phyloP scores from a whole-genome alignment of 2,113 vertebrate species.

The Dendropsophus ebraccatus region DNA sequence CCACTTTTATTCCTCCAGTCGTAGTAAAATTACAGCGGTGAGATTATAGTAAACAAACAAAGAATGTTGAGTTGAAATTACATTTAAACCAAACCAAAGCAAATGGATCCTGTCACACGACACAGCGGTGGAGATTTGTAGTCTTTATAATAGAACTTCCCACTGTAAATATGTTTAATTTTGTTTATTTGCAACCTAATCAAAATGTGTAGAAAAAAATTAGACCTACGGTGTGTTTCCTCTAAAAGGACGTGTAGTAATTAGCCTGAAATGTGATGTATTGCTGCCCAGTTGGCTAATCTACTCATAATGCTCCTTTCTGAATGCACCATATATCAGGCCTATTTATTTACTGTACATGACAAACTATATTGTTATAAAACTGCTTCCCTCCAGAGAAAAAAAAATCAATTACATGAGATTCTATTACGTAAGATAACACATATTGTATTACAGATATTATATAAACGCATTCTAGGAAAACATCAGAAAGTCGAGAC shows the following conservation, averaged over 20 bases:
- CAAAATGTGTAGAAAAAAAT: constrained; percentile 30
- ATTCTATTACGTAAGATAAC: constrained; percentile 12
- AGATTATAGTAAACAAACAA: constrained; percentile 43
- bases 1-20: constrained; percentile 25
- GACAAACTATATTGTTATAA: neutral
- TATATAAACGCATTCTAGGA: neutral
- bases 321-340: neutral
- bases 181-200: constrained; percentile 46
- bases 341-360: neutral
- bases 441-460: neutral
- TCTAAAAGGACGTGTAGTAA: neutral
- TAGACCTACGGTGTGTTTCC: neutral
- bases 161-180: constrained; percentile 10
- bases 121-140: constrained; percentile 34
- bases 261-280: constrained; percentile 23
- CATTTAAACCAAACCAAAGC: constrained; percentile 2
- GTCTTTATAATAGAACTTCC: constrained; percentile 39
- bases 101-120: constrained; percentile 26
- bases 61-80: constrained; percentile 30
- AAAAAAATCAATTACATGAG: constrained; percentile 15
- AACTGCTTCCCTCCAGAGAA: neutral
- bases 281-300: constrained; percentile 24
- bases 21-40: constrained; percentile 15
- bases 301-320: neutral
- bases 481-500: neutral